Percentiles rank a stretch among this genome's conserved stretches.
phyloP scores from a whole-genome alignment of 2,113 vertebrate species.

The Ciconia boyciana region DNA sequence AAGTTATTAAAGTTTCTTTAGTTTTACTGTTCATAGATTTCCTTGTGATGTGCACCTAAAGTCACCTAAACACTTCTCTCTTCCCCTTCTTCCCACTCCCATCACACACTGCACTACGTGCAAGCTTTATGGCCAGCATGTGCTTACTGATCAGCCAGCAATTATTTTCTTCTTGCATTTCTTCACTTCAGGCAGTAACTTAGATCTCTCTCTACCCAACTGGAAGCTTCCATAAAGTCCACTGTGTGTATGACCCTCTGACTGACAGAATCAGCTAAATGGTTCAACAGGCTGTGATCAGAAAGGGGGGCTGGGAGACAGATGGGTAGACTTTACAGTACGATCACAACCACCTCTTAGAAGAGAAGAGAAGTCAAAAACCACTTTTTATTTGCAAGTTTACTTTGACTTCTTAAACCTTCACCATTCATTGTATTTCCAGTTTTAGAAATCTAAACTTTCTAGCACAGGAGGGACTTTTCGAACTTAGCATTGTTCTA shows the following conservation, averaged over 20 bases:
- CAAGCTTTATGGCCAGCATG: background rate
- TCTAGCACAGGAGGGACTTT: fast-evolving
- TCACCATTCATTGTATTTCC: background rate
- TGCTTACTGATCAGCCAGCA: background rate
- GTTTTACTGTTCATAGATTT: background rate
- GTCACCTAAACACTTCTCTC: background rate
- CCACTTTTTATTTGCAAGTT: background rate
- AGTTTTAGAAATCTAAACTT: background rate
- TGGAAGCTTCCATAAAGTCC: background rate
- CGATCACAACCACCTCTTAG: background rate
- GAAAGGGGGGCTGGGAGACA: background rate
- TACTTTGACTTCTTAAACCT: background rate
- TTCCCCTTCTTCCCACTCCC: background rate
- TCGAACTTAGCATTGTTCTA: background rate
- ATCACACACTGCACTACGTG: background rate
- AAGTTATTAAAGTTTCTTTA: background rate
- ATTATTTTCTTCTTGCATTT: background rate
- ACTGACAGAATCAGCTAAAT: background rate
- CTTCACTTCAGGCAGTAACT: background rate
- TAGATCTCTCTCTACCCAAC: background rate
- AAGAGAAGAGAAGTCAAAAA: background rate
- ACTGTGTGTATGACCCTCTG: background rate
- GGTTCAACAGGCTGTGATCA: background rate
- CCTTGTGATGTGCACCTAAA: background rate
- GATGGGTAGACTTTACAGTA: background rate